Evolutionary conservation across 2,113 vertebrate species (phyloP).

Genomic region (Lophius piscatorius): DNA sequence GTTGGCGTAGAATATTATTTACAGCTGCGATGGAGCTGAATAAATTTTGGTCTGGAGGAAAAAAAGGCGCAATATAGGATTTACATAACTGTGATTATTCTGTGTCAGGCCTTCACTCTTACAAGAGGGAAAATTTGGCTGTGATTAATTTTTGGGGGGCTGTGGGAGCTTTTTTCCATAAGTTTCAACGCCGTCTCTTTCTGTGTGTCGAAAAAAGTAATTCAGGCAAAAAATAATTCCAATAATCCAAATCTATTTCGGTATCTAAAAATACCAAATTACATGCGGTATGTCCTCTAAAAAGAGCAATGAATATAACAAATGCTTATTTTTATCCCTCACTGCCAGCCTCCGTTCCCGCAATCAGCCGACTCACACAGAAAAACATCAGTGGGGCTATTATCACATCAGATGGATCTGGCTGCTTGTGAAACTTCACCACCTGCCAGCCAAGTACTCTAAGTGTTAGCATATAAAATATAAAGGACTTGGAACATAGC

Average conservation of each 20-base stretch:
- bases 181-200: constrained; percentile 11
- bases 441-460: constrained; percentile 33
- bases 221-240: constrained; percentile 9
- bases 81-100: constrained; percentile 10
- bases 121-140: not conserved
- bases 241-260: constrained; percentile 2
- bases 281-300: not conserved
- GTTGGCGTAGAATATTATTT: no score
- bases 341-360: constrained; percentile 2
- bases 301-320: constrained; percentile 2
- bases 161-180: constrained; percentile 6
- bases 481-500: not conserved
- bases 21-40: no score
- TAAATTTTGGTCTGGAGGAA: no score
- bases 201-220: constrained; percentile 10
- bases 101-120: not conserved
- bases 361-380: constrained; percentile 37
- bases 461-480: constrained; percentile 13
- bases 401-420: constrained; percentile 39
- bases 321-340: constrained; percentile 17
- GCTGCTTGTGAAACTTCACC: constrained; percentile 20
- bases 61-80: not conserved
- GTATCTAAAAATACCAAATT: not conserved
- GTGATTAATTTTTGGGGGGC: constrained; percentile 19
- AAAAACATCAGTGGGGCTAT: constrained; percentile 22